Base-by-base conservation (phyloP, 2,888 invertebrate species). In the Sipha maydis region DNA sequence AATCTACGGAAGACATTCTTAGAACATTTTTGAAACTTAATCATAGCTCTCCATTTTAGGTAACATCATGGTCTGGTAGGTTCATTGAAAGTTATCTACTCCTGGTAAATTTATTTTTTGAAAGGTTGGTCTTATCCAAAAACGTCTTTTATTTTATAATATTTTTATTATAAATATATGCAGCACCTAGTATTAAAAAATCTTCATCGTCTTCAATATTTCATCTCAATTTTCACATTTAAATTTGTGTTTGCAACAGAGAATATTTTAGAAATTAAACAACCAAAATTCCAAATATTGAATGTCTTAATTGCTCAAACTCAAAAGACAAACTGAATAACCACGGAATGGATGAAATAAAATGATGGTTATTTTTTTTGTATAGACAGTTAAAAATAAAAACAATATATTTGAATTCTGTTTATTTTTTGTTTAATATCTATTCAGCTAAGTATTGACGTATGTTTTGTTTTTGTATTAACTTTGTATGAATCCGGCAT, bases 101-200 rank as follows among this genome's bases (percentile, higher is more conserved):
- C 71, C 71, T n/a, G 28, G 28, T 21, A 71, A n/a, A 71, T 71
- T 71, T 71, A 25, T 71, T 71, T 71, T 71, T 71, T 71, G 71
- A n/a, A 71, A 71, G 14, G 71, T 71, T 31, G 17, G 71, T 71
- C 71, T 71, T 71, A 71, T 28, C 71, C 71, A 71, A 71, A 71
- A 71, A 71, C 71, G 11, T 71, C 71, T 71, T 71, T 31, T 71
- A 71, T 71, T n/a, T 71, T 71, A 71, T 14, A 19, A 56, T 69
- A 28, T 69, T 11, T 69, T 69, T 11, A n/a, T 69, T 11, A 14
- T 41, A 54, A 77, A 77, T n/a, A 77, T 54, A n/a, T 17, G n/a
- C 77, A 77, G 77, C 77, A 77, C 77, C 17, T 48, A 77, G 48
- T n/a, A 77, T 77, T 17, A 77, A 28, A 48, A 77, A 73, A 73